phyloP scores from a whole-genome alignment of 2,113 vertebrate species.

The Erinaceus europaeus region DNA sequence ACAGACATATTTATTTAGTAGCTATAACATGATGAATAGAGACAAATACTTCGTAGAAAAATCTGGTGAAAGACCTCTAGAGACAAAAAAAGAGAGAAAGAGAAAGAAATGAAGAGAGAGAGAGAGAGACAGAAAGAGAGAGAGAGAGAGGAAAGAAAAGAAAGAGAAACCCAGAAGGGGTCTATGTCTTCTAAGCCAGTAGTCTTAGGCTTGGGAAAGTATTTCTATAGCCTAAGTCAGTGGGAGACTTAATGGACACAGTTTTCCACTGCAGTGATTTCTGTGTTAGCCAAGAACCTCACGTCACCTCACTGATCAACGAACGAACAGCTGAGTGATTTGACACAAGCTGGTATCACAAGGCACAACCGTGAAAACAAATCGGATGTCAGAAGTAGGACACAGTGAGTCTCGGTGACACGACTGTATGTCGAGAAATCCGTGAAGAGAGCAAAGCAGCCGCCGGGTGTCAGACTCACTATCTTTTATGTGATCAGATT shows the following conservation, averaged over 20 bases:
- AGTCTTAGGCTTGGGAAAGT: slow-evolving; percentile 31
- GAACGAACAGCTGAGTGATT: slow-evolving; percentile 8
- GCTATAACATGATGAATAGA: not conserved
- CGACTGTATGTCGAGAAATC: not conserved
- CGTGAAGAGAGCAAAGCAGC: slow-evolving; percentile 21
- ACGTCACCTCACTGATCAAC: not conserved
- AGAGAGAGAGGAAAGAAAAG: not conserved
- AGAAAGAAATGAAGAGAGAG: not conserved
- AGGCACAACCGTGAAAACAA: slow-evolving; percentile 10
- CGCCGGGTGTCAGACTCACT: not conserved
- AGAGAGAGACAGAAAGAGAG: not conserved
- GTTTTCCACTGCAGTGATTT: not conserved
- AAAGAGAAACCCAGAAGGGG: not conserved
- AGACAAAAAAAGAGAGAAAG: not conserved
- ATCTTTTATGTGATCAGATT: not conserved
- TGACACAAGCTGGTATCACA: not conserved
- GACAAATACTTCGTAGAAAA: slow-evolving; percentile 12
- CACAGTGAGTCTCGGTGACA: too few relatives aligned
- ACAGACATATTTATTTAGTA: not conserved
- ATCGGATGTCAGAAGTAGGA: not conserved
- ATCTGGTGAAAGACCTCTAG: not conserved
- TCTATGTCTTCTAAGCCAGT: not conserved
- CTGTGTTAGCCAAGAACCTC: slow-evolving; percentile 13
- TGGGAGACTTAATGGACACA: too few relatives aligned
- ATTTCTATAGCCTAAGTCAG: too few relatives aligned